Evolutionary conservation across 35 echinoderm and acorn worm species (phyloP).

Genomic region (Strongylocentrotus purpuratus): DNA sequence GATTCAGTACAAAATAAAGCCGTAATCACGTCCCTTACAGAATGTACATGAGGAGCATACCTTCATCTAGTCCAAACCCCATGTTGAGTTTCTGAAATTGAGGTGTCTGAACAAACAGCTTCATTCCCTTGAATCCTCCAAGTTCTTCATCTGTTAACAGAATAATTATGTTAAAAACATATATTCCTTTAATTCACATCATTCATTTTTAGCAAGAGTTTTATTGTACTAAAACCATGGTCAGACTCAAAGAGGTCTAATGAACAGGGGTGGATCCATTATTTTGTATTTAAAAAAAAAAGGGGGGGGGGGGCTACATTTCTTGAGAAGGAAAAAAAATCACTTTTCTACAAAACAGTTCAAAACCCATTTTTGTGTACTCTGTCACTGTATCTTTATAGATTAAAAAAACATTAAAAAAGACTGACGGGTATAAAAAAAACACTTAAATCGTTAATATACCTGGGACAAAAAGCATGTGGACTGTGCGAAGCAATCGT

Average conservation of each 20-base stretch:
- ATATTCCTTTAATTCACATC: not conserved
- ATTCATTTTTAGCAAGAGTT: not conserved
- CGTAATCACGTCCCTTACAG: too few relatives aligned
- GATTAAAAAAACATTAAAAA: too few relatives aligned
- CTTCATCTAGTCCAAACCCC: constrained; percentile 94
- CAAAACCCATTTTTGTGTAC: too few relatives aligned
- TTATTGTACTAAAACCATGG: too few relatives aligned
- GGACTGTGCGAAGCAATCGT: constrained; percentile 70
- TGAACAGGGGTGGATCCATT: not conserved
- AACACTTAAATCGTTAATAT: not conserved
- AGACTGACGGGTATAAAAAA: not conserved
- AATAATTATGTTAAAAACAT: not conserved
- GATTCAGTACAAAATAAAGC: too few relatives aligned
- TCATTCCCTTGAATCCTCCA: constrained; percentile 73
- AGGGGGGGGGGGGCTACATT: not conserved
- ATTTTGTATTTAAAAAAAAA: not conserved
- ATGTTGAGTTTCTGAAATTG: constrained; percentile 83
- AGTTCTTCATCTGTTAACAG: constrained; percentile 79
- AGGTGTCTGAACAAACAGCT: constrained; percentile 53
- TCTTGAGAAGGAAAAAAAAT: not conserved
- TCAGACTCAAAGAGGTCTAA: too few relatives aligned
- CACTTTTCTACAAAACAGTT: not conserved
- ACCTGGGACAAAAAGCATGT: constrained; percentile 93
- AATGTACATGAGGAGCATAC: too few relatives aligned
- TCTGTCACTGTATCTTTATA: too few relatives aligned